These are phyloP conservation scores for Salpingus planirostris DNA, from an alignment of 2,888 invertebrate genomes.

Conservation along the genomic window DNA sequence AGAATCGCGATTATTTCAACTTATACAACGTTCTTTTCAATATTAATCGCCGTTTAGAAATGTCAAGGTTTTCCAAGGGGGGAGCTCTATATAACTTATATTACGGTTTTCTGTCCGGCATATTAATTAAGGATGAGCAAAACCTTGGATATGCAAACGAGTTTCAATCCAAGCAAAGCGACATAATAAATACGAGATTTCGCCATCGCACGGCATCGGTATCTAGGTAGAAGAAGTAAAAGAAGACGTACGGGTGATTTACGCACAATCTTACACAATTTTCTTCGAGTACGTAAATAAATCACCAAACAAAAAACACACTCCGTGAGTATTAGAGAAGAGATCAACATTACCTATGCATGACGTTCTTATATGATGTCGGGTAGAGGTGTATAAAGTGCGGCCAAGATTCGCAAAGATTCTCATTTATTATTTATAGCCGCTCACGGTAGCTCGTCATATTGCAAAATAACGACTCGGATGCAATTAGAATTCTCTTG, in stretches of 20 bases:
- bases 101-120: slow-evolving; percentile 28
- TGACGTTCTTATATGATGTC: too few species aligned
- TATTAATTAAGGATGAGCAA: slow-evolving; percentile 25
- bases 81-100: slow-evolving; percentile 33
- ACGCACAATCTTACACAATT: slow-evolving; percentile 11
- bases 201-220: too few species aligned
- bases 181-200: slow-evolving; percentile 11
- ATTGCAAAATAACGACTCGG: slow-evolving; percentile 10
- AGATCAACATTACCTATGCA: too few species aligned
- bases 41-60: slow-evolving; percentile 33
- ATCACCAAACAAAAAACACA: too few species aligned
- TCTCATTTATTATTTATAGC: slow-evolving; percentile 14
- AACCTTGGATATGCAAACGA: slow-evolving; percentile 11
- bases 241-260: slow-evolving; percentile 4
- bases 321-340: too few species aligned
- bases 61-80: slow-evolving; percentile 31
- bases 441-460: slow-evolving; percentile 11
- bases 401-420: slow-evolving; percentile 8
- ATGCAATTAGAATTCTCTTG: slow-evolving; percentile 11
- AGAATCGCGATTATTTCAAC: too few species aligned
- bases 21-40: too few species aligned
- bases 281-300: too few species aligned
- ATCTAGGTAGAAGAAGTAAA: too few species aligned
- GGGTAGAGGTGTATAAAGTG: too few species aligned
- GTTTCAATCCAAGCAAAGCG: too few species aligned